Evolutionary conservation across 2,888 invertebrate genomes (phyloP).

Genomic region (Nomada flava): DNA sequence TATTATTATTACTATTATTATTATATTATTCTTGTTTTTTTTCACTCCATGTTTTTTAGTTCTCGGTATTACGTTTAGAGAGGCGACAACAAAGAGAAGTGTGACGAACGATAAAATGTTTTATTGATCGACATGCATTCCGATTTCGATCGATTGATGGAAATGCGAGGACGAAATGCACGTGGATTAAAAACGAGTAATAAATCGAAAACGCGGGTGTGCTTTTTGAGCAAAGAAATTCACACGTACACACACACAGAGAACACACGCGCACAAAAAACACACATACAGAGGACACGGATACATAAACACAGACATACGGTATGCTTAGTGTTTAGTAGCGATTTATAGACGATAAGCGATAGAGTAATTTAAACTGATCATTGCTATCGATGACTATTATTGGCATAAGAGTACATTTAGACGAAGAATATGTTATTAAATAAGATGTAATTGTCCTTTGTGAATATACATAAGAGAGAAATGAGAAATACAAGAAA

Average conservation of each 20-base stretch:
- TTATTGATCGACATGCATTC: conserved; percentile 54
- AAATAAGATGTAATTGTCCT: conserved; percentile 83
- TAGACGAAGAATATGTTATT: conserved; percentile 80
- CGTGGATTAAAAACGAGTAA: conserved; percentile 10
- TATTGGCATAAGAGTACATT: conserved; percentile 79
- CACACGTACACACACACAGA: conserved; percentile 15
- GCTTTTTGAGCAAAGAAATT: conserved; percentile 73
- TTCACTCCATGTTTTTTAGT: conserved; percentile 25
- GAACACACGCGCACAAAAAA: background rate
- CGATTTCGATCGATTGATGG: conserved; percentile 51
- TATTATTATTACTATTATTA: conserved; percentile 25
- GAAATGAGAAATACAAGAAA: conserved; percentile 83
- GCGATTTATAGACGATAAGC: conserved; percentile 77
- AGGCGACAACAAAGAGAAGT: conserved; percentile 19
- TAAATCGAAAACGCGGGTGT: conserved; percentile 66
- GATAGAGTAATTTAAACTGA: conserved; percentile 77
- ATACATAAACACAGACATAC: conserved; percentile 31
- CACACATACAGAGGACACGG: background rate
- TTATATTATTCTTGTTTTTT: conserved; percentile 19
- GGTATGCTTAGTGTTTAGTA: conserved; percentile 79
- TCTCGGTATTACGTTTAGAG: conserved; percentile 27
- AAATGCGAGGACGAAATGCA: conserved; percentile 44
- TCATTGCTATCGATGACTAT: conserved; percentile 79
- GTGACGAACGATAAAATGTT: conserved; percentile 18
- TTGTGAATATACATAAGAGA: conserved; percentile 84